phyloP scores from a whole-genome alignment of 2,113 vertebrate species.

The Macroglossus sobrinus region DNA sequence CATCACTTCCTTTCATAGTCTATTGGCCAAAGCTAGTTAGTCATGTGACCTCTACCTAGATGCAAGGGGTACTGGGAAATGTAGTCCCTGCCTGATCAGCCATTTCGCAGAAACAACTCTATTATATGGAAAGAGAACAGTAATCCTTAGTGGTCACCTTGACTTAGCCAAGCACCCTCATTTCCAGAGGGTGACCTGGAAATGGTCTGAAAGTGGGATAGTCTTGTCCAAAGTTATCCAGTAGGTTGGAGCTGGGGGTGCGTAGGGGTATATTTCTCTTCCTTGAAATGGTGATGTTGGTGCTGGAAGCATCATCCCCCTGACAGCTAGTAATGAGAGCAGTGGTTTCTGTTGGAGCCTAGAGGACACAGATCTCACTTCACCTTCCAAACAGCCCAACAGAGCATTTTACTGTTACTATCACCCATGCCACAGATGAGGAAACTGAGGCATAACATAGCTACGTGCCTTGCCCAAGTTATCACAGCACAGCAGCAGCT shows the following conservation, averaged over 20 bases:
- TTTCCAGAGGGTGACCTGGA: not conserved
- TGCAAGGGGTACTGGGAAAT: conserved; percentile 19
- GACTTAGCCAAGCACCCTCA: not conserved
- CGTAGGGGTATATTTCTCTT: not conserved
- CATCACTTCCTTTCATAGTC: not conserved
- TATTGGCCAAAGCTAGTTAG: conserved; percentile 12
- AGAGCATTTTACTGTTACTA: not conserved
- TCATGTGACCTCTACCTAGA: not conserved
- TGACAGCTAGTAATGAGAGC: not conserved
- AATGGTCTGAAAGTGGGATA: not conserved
- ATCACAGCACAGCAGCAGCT: not conserved
- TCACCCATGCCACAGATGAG: not conserved
- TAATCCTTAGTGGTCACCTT: not conserved
- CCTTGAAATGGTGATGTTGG: not conserved
- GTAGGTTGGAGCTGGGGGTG: not conserved
- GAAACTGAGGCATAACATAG: not conserved
- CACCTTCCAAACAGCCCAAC: accelerated
- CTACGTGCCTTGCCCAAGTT: not conserved
- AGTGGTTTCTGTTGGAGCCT: not conserved
- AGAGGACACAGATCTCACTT: too few species aligned
- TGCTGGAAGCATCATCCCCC: not conserved
- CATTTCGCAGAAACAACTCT: not conserved
- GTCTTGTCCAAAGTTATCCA: not conserved
- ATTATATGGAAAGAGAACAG: not conserved
- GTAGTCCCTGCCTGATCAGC: not conserved